Percentiles rank a stretch among this genome's conserved stretches.
Evolutionary conservation across 2,113 vertebrate species (phyloP).

Genomic region (Platysteira castanea): DNA sequence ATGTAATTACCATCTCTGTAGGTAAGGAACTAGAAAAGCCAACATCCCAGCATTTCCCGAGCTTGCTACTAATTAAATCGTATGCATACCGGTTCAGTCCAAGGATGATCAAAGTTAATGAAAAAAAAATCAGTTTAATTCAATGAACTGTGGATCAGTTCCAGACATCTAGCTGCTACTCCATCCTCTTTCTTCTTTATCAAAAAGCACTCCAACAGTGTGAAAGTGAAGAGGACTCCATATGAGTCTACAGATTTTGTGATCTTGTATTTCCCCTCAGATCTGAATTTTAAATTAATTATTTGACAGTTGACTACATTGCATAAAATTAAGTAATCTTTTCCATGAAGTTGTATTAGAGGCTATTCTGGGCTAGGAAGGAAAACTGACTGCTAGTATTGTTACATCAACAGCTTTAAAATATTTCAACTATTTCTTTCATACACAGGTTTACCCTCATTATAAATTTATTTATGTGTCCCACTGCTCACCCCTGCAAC

Average conservation of each 20-base stretch:
- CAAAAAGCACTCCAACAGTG: constrained; percentile 10
- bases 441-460: neutral
- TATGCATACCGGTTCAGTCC: neutral
- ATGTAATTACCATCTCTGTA: neutral
- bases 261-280: neutral
- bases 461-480: neutral
- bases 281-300: constrained; percentile 12
- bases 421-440: neutral
- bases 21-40: neutral
- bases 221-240: neutral
- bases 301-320: neutral
- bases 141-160: neutral
- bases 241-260: neutral
- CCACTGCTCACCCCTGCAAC: neutral
- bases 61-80: constrained; percentile 23
- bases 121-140: constrained; percentile 5
- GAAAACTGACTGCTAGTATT: neutral
- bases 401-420: neutral
- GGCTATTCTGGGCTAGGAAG: neutral
- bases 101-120: constrained; percentile 22
- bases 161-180: constrained; percentile 3
- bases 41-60: neutral
- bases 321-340: neutral
- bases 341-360: neutral
- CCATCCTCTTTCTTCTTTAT: neutral